phyloP scores from a whole-genome alignment of 2,888 invertebrate genomes.

The Phaonia tiefii region DNA sequence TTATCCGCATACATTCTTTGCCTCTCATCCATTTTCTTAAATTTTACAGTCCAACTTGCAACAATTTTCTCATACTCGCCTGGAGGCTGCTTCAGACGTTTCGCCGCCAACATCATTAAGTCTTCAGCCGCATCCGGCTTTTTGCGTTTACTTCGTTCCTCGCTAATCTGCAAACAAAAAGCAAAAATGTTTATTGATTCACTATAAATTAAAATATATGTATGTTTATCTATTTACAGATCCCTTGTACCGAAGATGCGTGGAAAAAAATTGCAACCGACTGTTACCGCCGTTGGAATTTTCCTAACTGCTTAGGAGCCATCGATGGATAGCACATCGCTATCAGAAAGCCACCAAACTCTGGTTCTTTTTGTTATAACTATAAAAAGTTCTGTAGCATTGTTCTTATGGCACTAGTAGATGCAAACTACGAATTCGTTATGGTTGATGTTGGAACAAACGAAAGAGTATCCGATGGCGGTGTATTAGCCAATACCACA shows the following conservation, averaged over 20 bases:
- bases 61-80: conserved; percentile 12
- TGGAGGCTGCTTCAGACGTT: conserved; percentile 9
- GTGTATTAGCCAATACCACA: too few relatives aligned
- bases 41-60: not conserved
- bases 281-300: too few relatives aligned
- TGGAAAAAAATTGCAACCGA: too few relatives aligned
- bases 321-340: conserved; percentile 46
- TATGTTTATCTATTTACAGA: conserved; percentile 30
- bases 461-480: too few relatives aligned
- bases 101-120: too few relatives aligned
- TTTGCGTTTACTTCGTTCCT: conserved; percentile 1
- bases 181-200: too few relatives aligned
- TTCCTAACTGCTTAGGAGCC: too few relatives aligned
- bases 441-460: too few relatives aligned
- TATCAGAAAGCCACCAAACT: conserved; percentile 31
- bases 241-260: conserved; percentile 31
- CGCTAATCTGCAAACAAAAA: not conserved
- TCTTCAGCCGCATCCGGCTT: too few relatives aligned
- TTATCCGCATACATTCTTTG: conserved; percentile 13
- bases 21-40: conserved; percentile 4
- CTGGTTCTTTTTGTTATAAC: too few relatives aligned
- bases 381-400: conserved; percentile 50
- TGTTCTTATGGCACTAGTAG: conserved; percentile 45
- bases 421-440: too few relatives aligned
- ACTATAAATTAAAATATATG: not conserved